These are phyloP conservation scores for Tichodroma muraria DNA, from an alignment of 2,113 vertebrate genomes.

Conservation along the genomic window DNA sequence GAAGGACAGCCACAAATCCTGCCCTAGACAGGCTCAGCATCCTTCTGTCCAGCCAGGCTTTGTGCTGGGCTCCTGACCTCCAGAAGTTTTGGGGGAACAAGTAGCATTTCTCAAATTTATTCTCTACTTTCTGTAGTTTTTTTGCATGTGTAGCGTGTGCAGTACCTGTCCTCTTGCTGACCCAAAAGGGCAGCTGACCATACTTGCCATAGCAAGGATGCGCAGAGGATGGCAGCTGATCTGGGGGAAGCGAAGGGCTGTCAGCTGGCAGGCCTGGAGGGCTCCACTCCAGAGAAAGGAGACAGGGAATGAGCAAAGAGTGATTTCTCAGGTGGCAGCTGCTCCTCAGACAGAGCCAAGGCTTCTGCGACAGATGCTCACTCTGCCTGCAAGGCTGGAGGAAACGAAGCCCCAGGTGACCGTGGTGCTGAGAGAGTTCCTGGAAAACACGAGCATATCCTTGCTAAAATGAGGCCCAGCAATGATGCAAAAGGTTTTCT, in stretches of 20 bases:
- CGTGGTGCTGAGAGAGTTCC: background rate
- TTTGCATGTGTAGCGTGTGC: background rate
- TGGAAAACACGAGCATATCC: constrained; percentile 21
- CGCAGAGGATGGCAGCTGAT: background rate
- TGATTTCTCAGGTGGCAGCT: background rate
- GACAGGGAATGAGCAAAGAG: background rate
- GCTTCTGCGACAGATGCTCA: background rate
- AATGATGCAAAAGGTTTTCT: constrained; percentile 1
- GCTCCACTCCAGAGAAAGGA: background rate
- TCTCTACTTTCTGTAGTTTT: background rate
- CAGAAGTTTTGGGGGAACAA: background rate
- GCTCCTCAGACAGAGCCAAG: background rate
- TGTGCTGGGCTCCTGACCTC: background rate
- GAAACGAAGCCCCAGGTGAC: constrained; percentile 16
- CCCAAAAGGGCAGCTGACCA: background rate
- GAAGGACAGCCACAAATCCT: background rate
- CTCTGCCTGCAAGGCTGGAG: background rate
- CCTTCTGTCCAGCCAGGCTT: background rate
- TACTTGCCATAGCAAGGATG: background rate
- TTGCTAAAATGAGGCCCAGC: background rate
- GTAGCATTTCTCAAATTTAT: background rate
- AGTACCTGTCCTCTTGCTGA: background rate
- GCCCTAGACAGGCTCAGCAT: background rate
- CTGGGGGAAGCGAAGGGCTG: background rate
- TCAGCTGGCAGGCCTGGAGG: background rate